A percentile compares a stretch with the other conserved stretches of the same genome.
These are phyloP conservation scores for Acanthaster planci DNA, from an alignment of 35 echinoderm and acorn worm species.

Conservation along the genomic window DNA sequence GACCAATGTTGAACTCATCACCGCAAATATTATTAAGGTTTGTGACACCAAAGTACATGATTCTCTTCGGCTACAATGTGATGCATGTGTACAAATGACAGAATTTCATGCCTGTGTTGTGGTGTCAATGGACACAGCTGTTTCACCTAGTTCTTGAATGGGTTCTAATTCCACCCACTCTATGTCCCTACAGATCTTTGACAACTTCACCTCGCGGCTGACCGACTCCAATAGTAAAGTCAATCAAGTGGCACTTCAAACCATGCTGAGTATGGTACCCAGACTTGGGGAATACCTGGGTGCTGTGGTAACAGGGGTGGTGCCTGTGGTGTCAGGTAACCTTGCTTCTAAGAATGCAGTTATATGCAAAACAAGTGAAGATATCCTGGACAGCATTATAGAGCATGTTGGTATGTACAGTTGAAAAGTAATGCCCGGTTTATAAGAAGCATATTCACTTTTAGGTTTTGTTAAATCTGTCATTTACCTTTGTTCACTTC, in stretches of 20 bases:
- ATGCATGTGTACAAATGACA: too few relatives aligned
- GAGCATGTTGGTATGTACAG: slow-evolving; percentile 85
- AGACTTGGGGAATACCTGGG: slow-evolving; percentile 69
- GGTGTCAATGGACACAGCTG: too few relatives aligned
- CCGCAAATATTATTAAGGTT: slow-evolving; percentile 86
- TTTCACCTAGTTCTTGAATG: too few relatives aligned
- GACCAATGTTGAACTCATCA: slow-evolving; percentile 56
- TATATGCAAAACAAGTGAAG: slow-evolving; percentile 80
- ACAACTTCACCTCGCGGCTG: slow-evolving; percentile 80
- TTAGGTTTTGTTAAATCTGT: too few relatives aligned
- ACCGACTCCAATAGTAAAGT: slow-evolving; percentile 96
- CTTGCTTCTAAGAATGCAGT: slow-evolving; percentile 85
- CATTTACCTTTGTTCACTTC: too few relatives aligned
- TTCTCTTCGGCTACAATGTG: too few relatives aligned
- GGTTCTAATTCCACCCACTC: background rate
- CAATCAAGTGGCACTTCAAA: slow-evolving; percentile 70
- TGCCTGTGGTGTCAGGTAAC: slow-evolving; percentile 65
- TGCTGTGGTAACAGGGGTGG: slow-evolving; percentile 64
- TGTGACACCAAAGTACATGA: background rate
- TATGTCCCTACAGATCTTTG: slow-evolving; percentile 77
- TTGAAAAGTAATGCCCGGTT: too few relatives aligned
- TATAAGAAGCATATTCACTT: too few relatives aligned
- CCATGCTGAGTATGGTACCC: slow-evolving; percentile 83
- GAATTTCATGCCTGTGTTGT: too few relatives aligned
- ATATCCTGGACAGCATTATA: slow-evolving; percentile 85